Conservation (phyloP, 1,140 invertebrate species). For the Sitobion miscanthi region DNA sequence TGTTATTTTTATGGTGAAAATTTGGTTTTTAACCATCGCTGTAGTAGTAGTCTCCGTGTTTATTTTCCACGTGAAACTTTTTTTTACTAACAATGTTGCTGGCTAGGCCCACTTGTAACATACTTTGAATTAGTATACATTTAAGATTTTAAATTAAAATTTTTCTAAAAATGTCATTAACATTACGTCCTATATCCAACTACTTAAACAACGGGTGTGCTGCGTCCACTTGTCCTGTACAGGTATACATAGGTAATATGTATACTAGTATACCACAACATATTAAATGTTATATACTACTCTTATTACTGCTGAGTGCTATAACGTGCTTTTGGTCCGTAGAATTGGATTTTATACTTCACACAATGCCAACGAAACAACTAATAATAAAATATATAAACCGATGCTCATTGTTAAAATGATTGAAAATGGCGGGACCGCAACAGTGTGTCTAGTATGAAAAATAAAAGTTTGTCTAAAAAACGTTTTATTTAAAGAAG, state of each 20-base stretch:
- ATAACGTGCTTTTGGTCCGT: neutral
- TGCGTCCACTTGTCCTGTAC: neutral
- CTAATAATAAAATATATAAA: slow-evolving; percentile 9
- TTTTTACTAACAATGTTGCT: neutral
- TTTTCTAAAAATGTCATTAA: neutral
- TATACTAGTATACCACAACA: neutral
- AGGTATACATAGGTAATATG: too few species aligned
- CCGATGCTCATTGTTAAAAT: neutral
- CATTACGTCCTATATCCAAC: neutral
- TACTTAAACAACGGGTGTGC: neutral
- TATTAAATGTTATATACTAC: neutral
- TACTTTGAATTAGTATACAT: neutral
- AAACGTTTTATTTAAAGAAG: neutral
- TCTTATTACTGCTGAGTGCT: neutral
- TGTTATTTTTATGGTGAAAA: neutral
- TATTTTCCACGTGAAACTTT: too few species aligned
- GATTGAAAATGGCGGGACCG: neutral
- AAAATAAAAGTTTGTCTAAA: neutral
- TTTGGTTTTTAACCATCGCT: neutral
- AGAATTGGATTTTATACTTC: neutral
- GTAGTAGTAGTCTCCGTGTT: too few species aligned
- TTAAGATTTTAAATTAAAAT: neutral
- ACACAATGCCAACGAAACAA: neutral
- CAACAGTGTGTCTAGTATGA: neutral
- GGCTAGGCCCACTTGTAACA: neutral